A percentile compares a stretch with the other conserved stretches of the same genome.
These are phyloP conservation scores for Rhinoderma darwinii DNA, from an alignment of 2,113 vertebrate species.

Conservation along the genomic window DNA sequence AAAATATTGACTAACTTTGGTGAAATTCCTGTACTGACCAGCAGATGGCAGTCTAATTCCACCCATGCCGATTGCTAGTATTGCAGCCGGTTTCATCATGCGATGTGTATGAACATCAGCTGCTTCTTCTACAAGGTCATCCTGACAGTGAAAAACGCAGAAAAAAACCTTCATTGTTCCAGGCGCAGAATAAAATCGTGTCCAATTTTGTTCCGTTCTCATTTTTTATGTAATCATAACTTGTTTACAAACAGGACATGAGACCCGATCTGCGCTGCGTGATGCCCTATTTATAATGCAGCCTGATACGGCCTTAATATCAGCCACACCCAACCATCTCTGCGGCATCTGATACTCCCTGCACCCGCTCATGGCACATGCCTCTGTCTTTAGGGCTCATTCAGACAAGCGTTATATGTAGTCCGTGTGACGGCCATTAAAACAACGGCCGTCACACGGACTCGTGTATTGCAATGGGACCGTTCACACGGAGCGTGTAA, in stretches of 20 bases:
- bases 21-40: not conserved
- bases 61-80: not conserved
- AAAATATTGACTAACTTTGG: not conserved
- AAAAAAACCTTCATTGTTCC: constrained; percentile 16
- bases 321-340: not conserved
- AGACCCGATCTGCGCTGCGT: not conserved
- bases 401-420: too few species aligned
- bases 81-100: constrained; percentile 51
- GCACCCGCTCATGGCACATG: not conserved
- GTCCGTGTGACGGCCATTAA: too few species aligned
- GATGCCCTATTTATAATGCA: not conserved
- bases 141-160: not conserved
- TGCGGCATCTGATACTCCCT: not conserved
- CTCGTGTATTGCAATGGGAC: too few species aligned
- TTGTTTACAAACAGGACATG: not conserved
- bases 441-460: too few species aligned
- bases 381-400: too few species aligned
- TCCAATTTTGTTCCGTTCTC: not conserved
- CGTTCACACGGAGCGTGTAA: too few species aligned
- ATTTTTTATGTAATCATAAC: not conserved
- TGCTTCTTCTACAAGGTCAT: constrained; percentile 27
- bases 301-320: too few species aligned
- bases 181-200: not conserved
- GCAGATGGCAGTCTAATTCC: constrained; percentile 30
- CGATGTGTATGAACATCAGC: not conserved